These are phyloP conservation scores for Armadillidium nasatum DNA, from an alignment of 1,140 invertebrate genomes.

Conservation along the genomic window DNA sequence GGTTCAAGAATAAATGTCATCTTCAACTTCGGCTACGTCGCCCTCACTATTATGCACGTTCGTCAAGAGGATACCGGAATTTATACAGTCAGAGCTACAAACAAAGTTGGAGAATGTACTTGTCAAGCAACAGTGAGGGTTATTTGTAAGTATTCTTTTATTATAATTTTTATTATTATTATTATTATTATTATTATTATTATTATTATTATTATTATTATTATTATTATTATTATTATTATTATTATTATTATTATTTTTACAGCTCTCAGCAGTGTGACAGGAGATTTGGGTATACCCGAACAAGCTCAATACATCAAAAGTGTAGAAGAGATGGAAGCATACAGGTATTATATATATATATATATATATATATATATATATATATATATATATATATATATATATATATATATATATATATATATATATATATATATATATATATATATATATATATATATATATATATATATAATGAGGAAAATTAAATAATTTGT, in stretches of 20 bases:
- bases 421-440: no score
- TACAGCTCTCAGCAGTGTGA: constrained; percentile 67
- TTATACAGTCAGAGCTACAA: constrained; percentile 83
- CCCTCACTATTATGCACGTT: constrained; percentile 94
- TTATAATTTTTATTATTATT: not conserved
- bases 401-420: no score
- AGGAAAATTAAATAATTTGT: no score
- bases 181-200: not conserved
- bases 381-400: not conserved
- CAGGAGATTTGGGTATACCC: constrained; percentile 78
- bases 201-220: not conserved
- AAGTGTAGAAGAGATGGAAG: constrained; percentile 86
- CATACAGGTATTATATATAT: constrained; percentile 57
- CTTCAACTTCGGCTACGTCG: constrained; percentile 73
- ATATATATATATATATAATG: no score
- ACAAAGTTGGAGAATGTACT: constrained; percentile 76
- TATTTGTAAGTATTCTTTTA: constrained; percentile 31
- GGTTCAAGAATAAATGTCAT: constrained; percentile 54
- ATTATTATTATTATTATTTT: constrained; percentile 16
- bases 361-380: constrained; percentile 16
- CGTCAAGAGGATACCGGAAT: constrained; percentile 87
- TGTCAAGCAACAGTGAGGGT: constrained; percentile 71
- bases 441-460: no score
- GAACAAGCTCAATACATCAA: constrained; percentile 90
- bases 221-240: not conserved